Conservation (phyloP, 1,140 invertebrate species). For the Littorina saxatilis region DNA sequence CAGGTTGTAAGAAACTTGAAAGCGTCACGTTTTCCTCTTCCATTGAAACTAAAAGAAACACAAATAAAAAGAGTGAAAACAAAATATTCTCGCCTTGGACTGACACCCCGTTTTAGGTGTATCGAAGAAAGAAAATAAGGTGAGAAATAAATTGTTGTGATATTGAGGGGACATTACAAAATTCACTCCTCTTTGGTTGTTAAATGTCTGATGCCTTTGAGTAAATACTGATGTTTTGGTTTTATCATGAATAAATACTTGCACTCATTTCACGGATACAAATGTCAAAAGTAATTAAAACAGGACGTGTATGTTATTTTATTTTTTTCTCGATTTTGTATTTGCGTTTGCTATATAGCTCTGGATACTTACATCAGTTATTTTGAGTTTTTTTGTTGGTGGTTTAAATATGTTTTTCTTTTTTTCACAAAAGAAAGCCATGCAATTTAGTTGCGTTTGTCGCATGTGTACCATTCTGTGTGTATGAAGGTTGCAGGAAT, state of each 20-base stretch:
- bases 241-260: background rate
- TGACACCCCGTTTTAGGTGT: too few relatives aligned
- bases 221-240: background rate
- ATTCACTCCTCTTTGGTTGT: background rate
- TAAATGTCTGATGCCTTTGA: background rate
- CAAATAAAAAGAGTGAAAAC: too few relatives aligned
- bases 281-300: background rate
- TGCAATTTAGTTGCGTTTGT: background rate
- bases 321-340: background rate
- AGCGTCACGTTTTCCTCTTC: too few relatives aligned
- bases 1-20: too few relatives aligned
- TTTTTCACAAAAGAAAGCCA: background rate
- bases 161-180: too few relatives aligned
- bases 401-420: background rate
- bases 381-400: background rate
- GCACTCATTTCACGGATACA: background rate
- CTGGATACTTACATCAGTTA: background rate
- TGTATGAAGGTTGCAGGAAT: constrained; percentile 23
- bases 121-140: too few relatives aligned
- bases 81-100: too few relatives aligned
- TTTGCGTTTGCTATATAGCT: background rate
- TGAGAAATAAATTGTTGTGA: too few relatives aligned
- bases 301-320: background rate
- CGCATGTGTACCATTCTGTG: background rate
- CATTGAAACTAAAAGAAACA: too few relatives aligned